Conservation (phyloP, 2,888 invertebrate genomes). For the Drosophila niveifrons region DNA sequence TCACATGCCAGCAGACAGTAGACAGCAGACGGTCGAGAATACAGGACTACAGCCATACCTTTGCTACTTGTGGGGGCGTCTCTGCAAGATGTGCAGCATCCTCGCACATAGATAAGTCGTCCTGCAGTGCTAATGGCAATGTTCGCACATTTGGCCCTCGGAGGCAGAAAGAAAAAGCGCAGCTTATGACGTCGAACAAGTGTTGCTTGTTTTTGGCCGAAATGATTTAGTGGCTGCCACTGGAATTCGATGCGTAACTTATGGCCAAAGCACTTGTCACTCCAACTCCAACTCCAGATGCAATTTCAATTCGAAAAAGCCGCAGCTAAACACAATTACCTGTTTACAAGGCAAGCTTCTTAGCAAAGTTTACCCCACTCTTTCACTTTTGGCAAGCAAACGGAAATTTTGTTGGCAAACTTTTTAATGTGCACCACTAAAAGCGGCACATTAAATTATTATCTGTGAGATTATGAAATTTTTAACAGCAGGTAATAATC, state of each 20-base stretch:
- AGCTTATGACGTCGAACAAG: slow-evolving; percentile 61
- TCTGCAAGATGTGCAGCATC: slow-evolving; percentile 11
- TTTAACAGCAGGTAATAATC: slow-evolving; percentile 83
- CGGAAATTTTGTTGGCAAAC: slow-evolving; percentile 63
- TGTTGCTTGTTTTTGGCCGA: slow-evolving; percentile 33
- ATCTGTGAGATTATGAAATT: slow-evolving; percentile 77
- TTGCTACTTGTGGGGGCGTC: slow-evolving; percentile 8
- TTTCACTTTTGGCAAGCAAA: not conserved
- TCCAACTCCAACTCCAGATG: not conserved
- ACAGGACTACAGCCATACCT: slow-evolving; percentile 46
- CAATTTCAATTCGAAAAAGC: slow-evolving; percentile 5
- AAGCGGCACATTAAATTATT: slow-evolving; percentile 81
- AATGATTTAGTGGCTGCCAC: slow-evolving; percentile 53
- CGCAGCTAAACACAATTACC: slow-evolving; percentile 68
- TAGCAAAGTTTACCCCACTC: not conserved
- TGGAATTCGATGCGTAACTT: slow-evolving; percentile 33
- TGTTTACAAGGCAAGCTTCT: slow-evolving; percentile 62
- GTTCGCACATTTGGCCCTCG: slow-evolving; percentile 68
- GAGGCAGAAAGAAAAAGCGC: not conserved
- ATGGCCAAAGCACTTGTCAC: slow-evolving; percentile 36
- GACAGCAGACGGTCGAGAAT: slow-evolving; percentile 56
- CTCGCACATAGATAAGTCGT: slow-evolving; percentile 54
- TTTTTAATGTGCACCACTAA: slow-evolving; percentile 78
- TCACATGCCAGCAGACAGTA: slow-evolving; percentile 60
- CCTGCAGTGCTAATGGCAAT: slow-evolving; percentile 69